These are phyloP conservation scores for Tetramorium parvispinum DNA, from an alignment of 1,140 invertebrate genomes.

Conservation along the genomic window DNA sequence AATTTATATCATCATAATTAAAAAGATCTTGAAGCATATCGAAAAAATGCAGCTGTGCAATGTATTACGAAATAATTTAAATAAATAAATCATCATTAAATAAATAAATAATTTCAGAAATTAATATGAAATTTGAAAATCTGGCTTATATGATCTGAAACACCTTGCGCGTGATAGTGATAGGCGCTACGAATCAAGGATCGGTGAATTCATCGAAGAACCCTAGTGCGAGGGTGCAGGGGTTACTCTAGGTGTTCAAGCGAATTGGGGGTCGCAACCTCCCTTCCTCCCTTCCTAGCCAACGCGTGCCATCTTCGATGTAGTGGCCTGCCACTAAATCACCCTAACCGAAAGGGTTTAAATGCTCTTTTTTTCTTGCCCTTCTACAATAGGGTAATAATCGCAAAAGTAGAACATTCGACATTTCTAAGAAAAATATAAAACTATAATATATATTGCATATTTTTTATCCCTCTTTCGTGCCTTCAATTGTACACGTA, in stretches of 20 bases:
- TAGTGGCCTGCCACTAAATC: slow-evolving; percentile 75
- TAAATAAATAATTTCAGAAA: background rate
- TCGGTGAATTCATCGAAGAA: slow-evolving; percentile 77
- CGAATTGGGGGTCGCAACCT: slow-evolving; percentile 77
- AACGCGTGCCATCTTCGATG: slow-evolving; percentile 85
- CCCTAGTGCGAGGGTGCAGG: slow-evolving; percentile 80
- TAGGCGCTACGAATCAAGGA: slow-evolving; percentile 72
- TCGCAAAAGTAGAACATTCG: slow-evolving; percentile 34
- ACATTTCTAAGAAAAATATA: slow-evolving; percentile 42
- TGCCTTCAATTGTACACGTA: background rate
- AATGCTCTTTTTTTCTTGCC: slow-evolving; percentile 79
- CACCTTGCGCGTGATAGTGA: slow-evolving; percentile 77
- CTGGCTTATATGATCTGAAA: background rate
- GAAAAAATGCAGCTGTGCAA: background rate
- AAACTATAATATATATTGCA: background rate
- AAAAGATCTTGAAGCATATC: background rate
- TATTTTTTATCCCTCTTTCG: background rate
- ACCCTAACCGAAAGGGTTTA: slow-evolving; percentile 78
- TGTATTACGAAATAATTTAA: background rate
- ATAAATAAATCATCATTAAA: background rate
- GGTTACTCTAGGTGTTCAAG: slow-evolving; percentile 79
- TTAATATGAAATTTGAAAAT: background rate
- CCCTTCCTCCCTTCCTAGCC: slow-evolving; percentile 67
- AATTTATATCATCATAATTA: background rate
- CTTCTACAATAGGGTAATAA: slow-evolving; percentile 56